Percentiles rank a stretch among this genome's conserved stretches.
Conservation (phyloP, 1,140 invertebrate species). For the Drosophila quadrilineata region DNA sequence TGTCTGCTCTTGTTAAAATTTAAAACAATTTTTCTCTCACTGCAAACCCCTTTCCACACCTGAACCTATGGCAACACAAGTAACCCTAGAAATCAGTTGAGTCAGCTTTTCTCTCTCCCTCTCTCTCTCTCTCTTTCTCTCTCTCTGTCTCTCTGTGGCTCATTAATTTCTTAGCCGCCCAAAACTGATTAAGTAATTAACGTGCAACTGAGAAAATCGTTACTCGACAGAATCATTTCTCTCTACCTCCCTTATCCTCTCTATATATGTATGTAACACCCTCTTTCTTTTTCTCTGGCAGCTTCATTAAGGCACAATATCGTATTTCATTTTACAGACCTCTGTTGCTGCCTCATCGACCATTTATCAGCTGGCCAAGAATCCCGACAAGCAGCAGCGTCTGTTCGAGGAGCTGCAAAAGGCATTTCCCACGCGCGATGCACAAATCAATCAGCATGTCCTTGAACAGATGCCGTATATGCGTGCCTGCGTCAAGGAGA, state of each 20-base stretch:
- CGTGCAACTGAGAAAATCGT: background rate
- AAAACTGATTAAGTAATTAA: constrained; percentile 14
- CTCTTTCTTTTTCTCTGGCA: background rate
- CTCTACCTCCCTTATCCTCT: background rate
- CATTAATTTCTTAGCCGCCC: background rate
- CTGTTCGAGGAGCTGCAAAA: constrained; percentile 87
- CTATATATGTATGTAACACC: background rate
- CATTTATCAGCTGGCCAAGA: constrained; percentile 90
- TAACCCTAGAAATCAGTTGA: too few relatives aligned
- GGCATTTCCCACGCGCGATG: constrained; percentile 83
- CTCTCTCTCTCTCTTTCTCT: too few relatives aligned
- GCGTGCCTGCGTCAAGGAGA: constrained; percentile 94
- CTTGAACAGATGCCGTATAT: constrained; percentile 89
- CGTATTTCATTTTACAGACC: constrained; percentile 84
- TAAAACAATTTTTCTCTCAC: too few relatives aligned
- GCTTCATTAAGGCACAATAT: too few relatives aligned
- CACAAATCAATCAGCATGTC: constrained; percentile 84
- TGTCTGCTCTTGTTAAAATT: too few relatives aligned
- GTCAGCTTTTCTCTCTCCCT: too few relatives aligned
- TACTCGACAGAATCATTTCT: too few relatives aligned
- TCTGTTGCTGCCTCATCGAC: constrained; percentile 90
- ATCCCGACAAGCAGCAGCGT: constrained; percentile 88
- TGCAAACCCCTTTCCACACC: too few relatives aligned
- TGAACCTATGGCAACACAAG: too few relatives aligned
- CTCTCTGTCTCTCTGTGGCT: too few relatives aligned